A percentile compares a stretch with the other conserved stretches of the same genome.
Evolutionary conservation across 2,113 vertebrate genomes (phyloP).

Genomic region (Arvicanthis niloticus): DNA sequence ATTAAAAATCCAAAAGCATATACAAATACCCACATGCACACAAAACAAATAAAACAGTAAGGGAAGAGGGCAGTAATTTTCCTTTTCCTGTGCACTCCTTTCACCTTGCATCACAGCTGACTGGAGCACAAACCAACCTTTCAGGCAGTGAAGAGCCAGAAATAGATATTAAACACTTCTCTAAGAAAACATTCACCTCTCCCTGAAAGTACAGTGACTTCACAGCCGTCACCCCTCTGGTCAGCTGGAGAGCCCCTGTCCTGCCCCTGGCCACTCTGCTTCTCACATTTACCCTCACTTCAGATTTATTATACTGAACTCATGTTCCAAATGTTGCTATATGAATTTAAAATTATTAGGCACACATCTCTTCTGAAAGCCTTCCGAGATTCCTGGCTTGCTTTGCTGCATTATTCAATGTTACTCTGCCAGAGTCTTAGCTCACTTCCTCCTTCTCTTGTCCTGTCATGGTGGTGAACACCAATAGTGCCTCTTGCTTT

Average conservation of each 20-base stretch:
- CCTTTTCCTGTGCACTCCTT: constrained; percentile 31
- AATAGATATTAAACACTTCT: constrained; percentile 74
- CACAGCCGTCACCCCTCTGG: constrained; percentile 29
- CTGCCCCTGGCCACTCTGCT: neutral
- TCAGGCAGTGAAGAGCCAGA: constrained; percentile 63
- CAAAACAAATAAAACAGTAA: neutral
- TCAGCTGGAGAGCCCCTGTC: constrained; percentile 54
- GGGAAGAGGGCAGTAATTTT: constrained; percentile 4
- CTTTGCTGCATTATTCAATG: constrained; percentile 52
- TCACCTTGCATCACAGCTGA: constrained; percentile 57
- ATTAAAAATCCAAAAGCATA: neutral
- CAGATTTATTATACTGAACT: constrained; percentile 26
- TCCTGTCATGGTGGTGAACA: constrained; percentile 9
- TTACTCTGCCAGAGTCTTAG: constrained; percentile 64
- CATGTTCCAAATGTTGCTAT: neutral
- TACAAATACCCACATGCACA: neutral
- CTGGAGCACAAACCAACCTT: constrained; percentile 51
- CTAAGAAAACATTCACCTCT: constrained; percentile 63
- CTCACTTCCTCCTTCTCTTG: constrained; percentile 71
- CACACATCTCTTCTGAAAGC: constrained; percentile 59
- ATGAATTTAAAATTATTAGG: constrained; percentile 50
- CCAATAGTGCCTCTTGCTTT: constrained; percentile 49
- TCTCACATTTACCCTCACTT: constrained; percentile 47
- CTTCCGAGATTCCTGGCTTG: constrained; percentile 60
- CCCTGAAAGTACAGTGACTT: constrained; percentile 50